Evolutionary conservation across 2,888 invertebrate genomes (phyloP).

Genomic region (Oasisia sp.): DNA sequence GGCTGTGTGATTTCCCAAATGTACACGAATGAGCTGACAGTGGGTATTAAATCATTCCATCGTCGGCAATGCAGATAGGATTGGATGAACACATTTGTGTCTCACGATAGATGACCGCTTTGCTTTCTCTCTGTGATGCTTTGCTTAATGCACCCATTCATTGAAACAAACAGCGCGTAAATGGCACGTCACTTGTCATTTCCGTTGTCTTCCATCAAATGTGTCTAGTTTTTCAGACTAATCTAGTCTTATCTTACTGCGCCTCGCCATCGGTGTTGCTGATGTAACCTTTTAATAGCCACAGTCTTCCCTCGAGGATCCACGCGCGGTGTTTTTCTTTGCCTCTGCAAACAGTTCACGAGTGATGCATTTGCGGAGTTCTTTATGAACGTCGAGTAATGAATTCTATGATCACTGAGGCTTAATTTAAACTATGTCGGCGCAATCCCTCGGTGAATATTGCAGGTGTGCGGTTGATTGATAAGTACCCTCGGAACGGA

Average conservation of each 20-base stretch:
- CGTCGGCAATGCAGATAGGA: slow-evolving; percentile 17
- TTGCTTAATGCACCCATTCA: slow-evolving; percentile 10
- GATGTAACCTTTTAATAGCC: background rate
- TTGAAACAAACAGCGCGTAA: slow-evolving; percentile 13
- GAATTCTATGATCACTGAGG: background rate
- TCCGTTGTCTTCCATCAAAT: background rate
- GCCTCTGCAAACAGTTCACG: background rate
- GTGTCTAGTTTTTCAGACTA: background rate
- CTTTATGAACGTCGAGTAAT: background rate
- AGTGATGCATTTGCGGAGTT: background rate
- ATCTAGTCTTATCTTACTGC: slow-evolving; percentile 6
- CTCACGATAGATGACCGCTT: background rate
- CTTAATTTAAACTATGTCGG: background rate
- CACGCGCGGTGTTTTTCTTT: background rate
- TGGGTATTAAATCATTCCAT: background rate
- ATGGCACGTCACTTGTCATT: slow-evolving; percentile 17
- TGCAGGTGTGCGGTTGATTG: background rate
- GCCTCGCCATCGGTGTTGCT: background rate
- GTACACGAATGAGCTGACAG: slow-evolving; percentile 3
- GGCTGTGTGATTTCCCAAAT: background rate
- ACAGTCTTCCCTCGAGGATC: background rate
- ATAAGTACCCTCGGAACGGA: background rate
- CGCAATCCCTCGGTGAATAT: background rate
- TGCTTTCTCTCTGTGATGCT: background rate
- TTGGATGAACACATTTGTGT: slow-evolving; percentile 17